Evolutionary conservation across 2,113 vertebrate species (phyloP).

Genomic region (Scartelaos histophorus): DNA sequence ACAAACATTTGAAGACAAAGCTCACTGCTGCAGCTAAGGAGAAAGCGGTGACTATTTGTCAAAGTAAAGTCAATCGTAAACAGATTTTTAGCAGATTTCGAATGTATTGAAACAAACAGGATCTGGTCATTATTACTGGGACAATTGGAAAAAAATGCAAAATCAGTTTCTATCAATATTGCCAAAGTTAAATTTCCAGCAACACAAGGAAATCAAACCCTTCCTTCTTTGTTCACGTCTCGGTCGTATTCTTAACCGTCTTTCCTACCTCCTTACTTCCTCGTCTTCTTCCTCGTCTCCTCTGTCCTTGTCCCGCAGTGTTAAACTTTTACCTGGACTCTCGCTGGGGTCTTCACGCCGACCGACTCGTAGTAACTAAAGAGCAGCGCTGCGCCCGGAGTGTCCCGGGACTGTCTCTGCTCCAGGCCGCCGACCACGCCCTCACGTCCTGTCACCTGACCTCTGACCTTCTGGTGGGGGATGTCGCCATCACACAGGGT

Average conservation of each 20-base stretch:
- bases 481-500: conserved; percentile 94
- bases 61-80: too few relatives aligned
- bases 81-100: too few relatives aligned
- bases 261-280: conserved; percentile 16
- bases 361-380: conserved; percentile 92
- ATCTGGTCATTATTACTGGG: not conserved
- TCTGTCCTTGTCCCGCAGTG: conserved; percentile 70
- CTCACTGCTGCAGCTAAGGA: too few relatives aligned
- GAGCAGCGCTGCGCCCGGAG: conserved; percentile 93
- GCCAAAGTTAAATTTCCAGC: not conserved
- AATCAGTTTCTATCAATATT: not conserved
- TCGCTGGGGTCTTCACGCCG: conserved; percentile 91
- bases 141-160: not conserved
- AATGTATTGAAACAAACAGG: not conserved
- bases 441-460: conserved; percentile 94
- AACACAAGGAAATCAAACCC: not conserved
- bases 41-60: too few relatives aligned
- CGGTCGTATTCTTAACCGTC: conserved; percentile 19
- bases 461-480: conserved; percentile 88
- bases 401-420: conserved; percentile 86
- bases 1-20: too few relatives aligned
- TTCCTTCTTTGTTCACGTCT: conserved; percentile 15
- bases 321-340: conserved; percentile 96
- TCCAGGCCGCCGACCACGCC: conserved; percentile 84
- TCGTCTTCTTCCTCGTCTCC: not conserved